Conservation (phyloP, 2,888 invertebrate genomes). For the Acleris holmiana region DNA sequence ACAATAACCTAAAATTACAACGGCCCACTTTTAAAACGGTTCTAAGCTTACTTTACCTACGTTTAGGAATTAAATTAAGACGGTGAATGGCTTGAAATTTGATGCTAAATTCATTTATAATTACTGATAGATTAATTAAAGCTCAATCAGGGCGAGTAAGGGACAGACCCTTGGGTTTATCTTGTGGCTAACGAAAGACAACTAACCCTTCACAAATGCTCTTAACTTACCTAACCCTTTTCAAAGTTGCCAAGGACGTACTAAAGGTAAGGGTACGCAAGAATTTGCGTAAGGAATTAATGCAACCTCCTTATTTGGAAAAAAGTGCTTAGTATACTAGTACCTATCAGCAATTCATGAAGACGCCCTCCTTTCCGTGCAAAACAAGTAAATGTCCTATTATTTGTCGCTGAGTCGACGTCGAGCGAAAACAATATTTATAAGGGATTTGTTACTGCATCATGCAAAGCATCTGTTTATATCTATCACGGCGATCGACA, state of each 20-base stretch:
- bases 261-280: no score
- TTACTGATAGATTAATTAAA: constrained; percentile 3
- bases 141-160: constrained; percentile 3
- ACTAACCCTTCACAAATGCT: constrained; percentile 8
- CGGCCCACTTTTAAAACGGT: background rate
- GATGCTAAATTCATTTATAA: no score
- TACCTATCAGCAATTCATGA: constrained; percentile 74
- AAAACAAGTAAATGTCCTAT: constrained; percentile 55
- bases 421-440: constrained; percentile 46
- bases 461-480: constrained; percentile 38
- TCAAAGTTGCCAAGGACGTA: background rate
- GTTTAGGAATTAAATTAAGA: no score
- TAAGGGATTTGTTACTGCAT: constrained; percentile 33
- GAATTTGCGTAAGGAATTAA: constrained; percentile 46
- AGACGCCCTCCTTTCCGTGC: constrained; percentile 51
- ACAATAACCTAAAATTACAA: background rate
- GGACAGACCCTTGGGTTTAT: constrained; percentile 17
- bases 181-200: constrained; percentile 8
- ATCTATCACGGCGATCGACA: constrained; percentile 16
- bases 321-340: constrained; percentile 60
- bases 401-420: constrained; percentile 53
- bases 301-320: constrained; percentile 66
- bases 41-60: no score
- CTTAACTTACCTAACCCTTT: constrained; percentile 39
- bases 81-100: no score